These are phyloP conservation scores for Camponotus vicinus DNA, from an alignment of 1,140 invertebrate genomes.

Conservation along the genomic window DNA sequence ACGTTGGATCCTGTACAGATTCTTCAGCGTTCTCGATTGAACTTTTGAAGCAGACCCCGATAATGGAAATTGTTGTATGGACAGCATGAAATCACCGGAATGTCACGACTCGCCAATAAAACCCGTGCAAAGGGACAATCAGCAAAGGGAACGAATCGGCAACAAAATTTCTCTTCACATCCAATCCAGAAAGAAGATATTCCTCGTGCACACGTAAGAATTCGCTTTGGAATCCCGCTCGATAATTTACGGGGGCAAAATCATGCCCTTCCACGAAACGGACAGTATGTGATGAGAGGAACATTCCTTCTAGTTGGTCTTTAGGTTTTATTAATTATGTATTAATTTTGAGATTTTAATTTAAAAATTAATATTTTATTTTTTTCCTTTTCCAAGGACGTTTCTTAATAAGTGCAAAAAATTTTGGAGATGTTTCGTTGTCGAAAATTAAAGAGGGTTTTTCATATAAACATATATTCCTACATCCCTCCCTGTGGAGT, in stretches of 20 bases:
- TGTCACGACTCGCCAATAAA: slow-evolving; percentile 58
- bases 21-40: slow-evolving; percentile 30
- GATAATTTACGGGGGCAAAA: slow-evolving; percentile 71
- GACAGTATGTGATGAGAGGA: background rate
- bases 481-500: too few relatives aligned
- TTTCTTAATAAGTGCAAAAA: too few relatives aligned
- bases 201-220: slow-evolving; percentile 60
- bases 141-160: slow-evolving; percentile 22
- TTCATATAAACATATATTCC: too few relatives aligned
- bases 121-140: slow-evolving; percentile 43
- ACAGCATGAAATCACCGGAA: slow-evolving; percentile 55
- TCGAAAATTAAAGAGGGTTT: too few relatives aligned
- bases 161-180: slow-evolving; percentile 43
- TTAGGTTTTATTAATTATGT: background rate
- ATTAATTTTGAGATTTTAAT: background rate
- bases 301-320: background rate
- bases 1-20: slow-evolving; percentile 12
- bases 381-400: too few relatives aligned
- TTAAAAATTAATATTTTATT: background rate
- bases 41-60: slow-evolving; percentile 50
- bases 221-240: slow-evolving; percentile 69
- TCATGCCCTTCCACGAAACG: slow-evolving; percentile 62
- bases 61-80: slow-evolving; percentile 55
- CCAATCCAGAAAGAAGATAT: slow-evolving; percentile 65
- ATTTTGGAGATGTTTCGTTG: too few relatives aligned